Base-by-base conservation (phyloP, 2,888 invertebrate species). In the Drosophila paranaensis region DNA sequence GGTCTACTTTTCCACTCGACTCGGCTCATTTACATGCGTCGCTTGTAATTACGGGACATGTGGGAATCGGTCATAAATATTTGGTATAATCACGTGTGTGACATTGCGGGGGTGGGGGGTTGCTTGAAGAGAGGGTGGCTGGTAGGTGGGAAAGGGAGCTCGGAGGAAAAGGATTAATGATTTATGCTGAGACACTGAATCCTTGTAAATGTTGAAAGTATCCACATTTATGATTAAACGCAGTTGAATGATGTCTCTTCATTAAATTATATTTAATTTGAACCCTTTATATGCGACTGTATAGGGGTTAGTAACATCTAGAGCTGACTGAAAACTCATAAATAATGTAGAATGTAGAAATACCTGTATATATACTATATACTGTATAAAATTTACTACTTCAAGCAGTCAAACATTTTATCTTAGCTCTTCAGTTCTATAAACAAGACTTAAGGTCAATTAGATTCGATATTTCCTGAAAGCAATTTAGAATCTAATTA, bases 31-130 rank as follows among this genome's bases (percentile, higher is more conserved):
- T 72, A 68, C 76, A 73, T 83, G 71, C 65, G 48, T 20, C 51
- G 57, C 46, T 68, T 68, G 71, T 68, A 75, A 77, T 78, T 75
- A 78, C 71, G 50, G 60, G 64, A 40, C 75, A 65, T 75, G 61
- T 69, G 77, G 62, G 78, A 74, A 70, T 71, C 63, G 74, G 74
- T 77, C 66, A 77, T 74, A 71, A 71, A 74, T 78, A 78, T 77
- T 78, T 77, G 30, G 63, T 61, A 77, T 77, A 77, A 74, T 78
- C 74, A 77, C 71, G 74, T 77, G 78, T 61, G 48, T 58, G 16
- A 51, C 51, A 35, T 37, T 13, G 13, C n/a, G 25, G 20, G 16
- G n/a, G n/a, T n/a, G 6, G 6, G 39, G 20, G 37, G 27, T 13
- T 27, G n/a, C 0, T 3, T 9, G 10, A 4, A 11, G n/a, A 11